Conservation (phyloP, 1,140 invertebrate species). For the Drosophila subobscura region DNA sequence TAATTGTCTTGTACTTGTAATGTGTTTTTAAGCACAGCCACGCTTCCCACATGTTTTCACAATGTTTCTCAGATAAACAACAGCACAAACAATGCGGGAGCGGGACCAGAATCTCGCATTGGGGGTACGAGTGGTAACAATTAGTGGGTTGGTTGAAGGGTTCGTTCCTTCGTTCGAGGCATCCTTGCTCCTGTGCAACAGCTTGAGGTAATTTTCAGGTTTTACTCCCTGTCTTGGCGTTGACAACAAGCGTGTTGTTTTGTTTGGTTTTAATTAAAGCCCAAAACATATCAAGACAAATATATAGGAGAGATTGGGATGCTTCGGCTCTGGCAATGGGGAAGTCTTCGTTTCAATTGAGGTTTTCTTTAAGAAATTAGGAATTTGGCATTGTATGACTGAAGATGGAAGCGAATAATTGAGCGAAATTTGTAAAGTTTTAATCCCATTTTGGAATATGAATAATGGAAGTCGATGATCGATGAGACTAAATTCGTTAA, state of each 20-base stretch:
- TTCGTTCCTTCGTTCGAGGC: neutral
- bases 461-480: no score
- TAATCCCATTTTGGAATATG: no score
- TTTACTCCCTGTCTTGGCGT: slow-evolving; percentile 55
- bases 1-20: slow-evolving; percentile 80
- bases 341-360: neutral
- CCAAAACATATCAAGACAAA: slow-evolving; percentile 54
- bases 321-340: neutral
- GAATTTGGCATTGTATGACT: neutral
- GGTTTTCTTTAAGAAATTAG: neutral
- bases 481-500: no score
- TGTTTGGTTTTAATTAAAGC: slow-evolving; percentile 81
- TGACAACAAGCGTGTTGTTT: slow-evolving; percentile 69
- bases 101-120: neutral
- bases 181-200: slow-evolving; percentile 60
- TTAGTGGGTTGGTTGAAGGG: slow-evolving; percentile 25
- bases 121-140: slow-evolving; percentile 24
- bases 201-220: slow-evolving; percentile 82
- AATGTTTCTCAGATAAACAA: slow-evolving; percentile 74
- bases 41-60: slow-evolving; percentile 75
- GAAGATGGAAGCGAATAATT: no score
- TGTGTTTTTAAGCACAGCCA: slow-evolving; percentile 80
- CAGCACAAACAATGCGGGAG: slow-evolving; percentile 12
- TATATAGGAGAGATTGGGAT: slow-evolving; percentile 3
- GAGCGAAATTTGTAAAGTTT: no score